phyloP scores from a whole-genome alignment of 2,797 vertebrate species.

The Sardinella longiceps region DNA sequence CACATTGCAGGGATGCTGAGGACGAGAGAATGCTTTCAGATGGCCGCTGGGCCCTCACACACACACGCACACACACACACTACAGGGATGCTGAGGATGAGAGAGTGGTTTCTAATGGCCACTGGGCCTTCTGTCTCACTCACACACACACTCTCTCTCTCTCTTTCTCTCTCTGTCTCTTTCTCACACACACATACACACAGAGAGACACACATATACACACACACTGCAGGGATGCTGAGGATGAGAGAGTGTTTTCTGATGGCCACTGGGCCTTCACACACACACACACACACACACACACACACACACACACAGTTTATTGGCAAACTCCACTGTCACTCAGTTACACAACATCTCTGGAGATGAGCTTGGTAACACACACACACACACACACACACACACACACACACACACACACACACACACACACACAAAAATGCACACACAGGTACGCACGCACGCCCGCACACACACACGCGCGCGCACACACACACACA shows the following conservation, averaged over 20 bases:
- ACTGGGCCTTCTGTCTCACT: too few species aligned
- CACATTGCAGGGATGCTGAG: too few species aligned
- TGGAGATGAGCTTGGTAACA: neutral
- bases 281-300: neutral
- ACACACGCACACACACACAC: too few species aligned
- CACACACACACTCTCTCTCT: constrained; percentile 40
- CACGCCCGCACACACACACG: too few species aligned
- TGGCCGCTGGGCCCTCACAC: too few species aligned
- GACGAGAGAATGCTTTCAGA: too few species aligned
- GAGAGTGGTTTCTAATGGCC: too few species aligned
- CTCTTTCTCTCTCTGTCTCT: too few species aligned
- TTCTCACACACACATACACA: too few species aligned
- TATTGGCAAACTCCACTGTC: constrained; percentile 10
- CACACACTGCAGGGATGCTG: constrained; percentile 35
- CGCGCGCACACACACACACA: too few species aligned
- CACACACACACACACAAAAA: neutral
- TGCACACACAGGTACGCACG: neutral
- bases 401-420: constrained; percentile 1
- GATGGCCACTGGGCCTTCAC: neutral
- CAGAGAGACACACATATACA: too few species aligned
- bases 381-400: neutral
- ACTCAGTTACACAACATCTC: neutral
- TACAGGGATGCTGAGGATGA: too few species aligned
- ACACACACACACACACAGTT: constrained; percentile 15
- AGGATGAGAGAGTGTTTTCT: neutral